phyloP scores from a whole-genome alignment of 1,140 invertebrate species.

The Anoplolepis gracilipes region DNA sequence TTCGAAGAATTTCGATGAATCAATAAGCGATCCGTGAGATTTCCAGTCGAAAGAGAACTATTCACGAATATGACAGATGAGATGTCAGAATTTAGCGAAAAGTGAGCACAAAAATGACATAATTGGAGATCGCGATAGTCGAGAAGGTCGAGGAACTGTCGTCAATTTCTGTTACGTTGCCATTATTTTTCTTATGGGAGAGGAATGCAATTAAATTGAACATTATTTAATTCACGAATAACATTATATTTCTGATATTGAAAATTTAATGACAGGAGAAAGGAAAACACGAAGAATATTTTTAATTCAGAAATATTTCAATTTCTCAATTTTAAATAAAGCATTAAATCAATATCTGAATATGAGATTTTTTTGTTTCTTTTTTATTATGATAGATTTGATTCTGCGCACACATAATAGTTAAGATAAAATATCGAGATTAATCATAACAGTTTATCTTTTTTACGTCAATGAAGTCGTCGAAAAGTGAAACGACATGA shows the following conservation, averaged over 20 bases:
- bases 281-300: conserved; percentile 4
- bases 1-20: conserved; percentile 41
- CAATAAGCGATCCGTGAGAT: conserved; percentile 46
- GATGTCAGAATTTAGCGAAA: conserved; percentile 16
- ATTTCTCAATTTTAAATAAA: conserved; percentile 40
- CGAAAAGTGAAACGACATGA: neutral
- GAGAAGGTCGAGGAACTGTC: conserved; percentile 13
- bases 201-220: conserved; percentile 43
- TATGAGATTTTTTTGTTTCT: neutral
- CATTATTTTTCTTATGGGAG: neutral
- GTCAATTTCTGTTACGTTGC: neutral
- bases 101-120: conserved; percentile 51
- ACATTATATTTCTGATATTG: conserved; percentile 42
- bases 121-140: conserved; percentile 41
- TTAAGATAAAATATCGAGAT: neutral
- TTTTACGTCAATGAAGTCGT: neutral
- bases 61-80: conserved; percentile 54
- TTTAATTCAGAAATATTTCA: conserved; percentile 13
- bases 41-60: conserved; percentile 32
- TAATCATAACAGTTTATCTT: neutral
- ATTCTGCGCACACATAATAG: neutral
- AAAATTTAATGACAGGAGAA: conserved; percentile 44
- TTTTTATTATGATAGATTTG: neutral
- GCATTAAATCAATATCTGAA: neutral
- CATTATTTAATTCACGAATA: conserved; percentile 62